Base-by-base conservation (phyloP, 2,113 vertebrate genomes). In the Etia nguti region DNA sequence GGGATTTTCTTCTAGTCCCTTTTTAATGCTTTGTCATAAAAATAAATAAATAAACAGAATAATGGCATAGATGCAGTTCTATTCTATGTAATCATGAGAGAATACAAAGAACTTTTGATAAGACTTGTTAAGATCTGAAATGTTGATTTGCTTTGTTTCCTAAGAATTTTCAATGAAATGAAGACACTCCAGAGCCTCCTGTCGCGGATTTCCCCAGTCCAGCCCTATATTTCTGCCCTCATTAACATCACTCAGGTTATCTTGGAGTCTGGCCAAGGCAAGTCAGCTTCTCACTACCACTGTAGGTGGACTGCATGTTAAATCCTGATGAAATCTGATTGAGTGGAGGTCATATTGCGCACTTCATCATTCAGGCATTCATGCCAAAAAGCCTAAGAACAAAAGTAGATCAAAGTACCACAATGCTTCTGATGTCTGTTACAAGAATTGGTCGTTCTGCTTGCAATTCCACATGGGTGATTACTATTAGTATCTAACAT, bases 141-240 rank as follows among this genome's bases (percentile, higher is more conserved):
- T 87, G 56, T 56, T 83, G 22, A 65, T 73, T 16, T 86, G 8
- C 20, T 87, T 85, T 85, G 62, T 89, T 89, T 90, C 31, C 83
- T 38, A 56, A 97, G 96, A 52, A 92, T 96, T 85, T 43, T 96
- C 81, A 91, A 93, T 43, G 81, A 95, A 52, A 83, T 96, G 92
- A 86, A 84, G 62, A 86, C 83, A 8, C 22, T 96, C 29, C 85
- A 91, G 52, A 89, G 83, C 83, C 83, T 95, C 24, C 85, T 97
- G n/a, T 90, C 93, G 1, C 57, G 75, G 10, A 91, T 96, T 91
- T 82, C 52, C 91, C 85, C 93, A 11, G 89, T 89, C 12, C 77
- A 81, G 46, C 18, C 82, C 73, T 94, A 91, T 82, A 6, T 96
- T 11, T 94, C 94, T 59, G 12, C 73, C 10, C 38, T 95, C 46